A percentile compares a stretch with the other conserved stretches of the same genome.
Evolutionary conservation across 2,797 vertebrate species (phyloP).

Genomic region (Babyrousa celebensis): DNA sequence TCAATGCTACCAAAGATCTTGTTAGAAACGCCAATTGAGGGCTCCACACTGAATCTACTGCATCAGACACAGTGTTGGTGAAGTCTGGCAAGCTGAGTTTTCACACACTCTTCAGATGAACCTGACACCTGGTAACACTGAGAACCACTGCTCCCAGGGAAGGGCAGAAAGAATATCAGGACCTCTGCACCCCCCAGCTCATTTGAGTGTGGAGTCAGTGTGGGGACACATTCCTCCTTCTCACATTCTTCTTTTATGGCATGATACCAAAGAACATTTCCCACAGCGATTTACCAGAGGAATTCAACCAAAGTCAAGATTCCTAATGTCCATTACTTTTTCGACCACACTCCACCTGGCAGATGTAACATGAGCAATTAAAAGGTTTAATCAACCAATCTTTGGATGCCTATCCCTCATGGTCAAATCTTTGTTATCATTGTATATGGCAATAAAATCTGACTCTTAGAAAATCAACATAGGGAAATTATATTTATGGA

Average conservation of each 20-base stretch:
- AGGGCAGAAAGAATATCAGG: neutral
- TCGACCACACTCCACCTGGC: fast-evolving
- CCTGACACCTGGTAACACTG: fast-evolving
- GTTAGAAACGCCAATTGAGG: fast-evolving
- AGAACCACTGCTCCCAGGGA: no score
- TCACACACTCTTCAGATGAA: neutral
- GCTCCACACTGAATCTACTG: fast-evolving
- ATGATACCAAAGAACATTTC: neutral
- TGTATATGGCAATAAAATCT: neutral
- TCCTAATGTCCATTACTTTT: fast-evolving
- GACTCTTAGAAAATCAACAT: neutral
- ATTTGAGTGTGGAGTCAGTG: fast-evolving
- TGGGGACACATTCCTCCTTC: neutral
- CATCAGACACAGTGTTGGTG: no score
- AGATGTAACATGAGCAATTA: neutral
- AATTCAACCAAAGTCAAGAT: neutral
- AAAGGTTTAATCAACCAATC: neutral
- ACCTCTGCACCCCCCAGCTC: neutral
- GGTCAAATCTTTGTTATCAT: neutral
- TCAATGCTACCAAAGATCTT: no score
- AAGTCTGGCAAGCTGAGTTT: no score
- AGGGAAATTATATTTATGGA: neutral
- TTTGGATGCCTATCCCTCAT: neutral
- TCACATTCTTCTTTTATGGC: neutral
- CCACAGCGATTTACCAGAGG: neutral